Evolutionary conservation across 1,140 invertebrate species (phyloP).

Genomic region (Drosophila kurseongensis): DNA sequence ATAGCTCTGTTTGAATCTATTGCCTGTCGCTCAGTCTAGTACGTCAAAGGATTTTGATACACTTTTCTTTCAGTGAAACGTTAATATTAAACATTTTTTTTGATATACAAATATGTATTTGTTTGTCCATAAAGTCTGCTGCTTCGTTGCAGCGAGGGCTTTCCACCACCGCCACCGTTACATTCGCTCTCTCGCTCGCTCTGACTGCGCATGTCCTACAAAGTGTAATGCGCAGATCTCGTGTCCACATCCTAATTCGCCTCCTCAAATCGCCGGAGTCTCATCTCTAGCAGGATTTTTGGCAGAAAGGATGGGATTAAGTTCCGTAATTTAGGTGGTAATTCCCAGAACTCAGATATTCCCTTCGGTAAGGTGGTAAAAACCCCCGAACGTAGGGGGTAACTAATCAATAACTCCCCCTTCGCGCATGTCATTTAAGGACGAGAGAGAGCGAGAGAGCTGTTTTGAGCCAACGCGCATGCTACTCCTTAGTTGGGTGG

Average conservation of each 20-base stretch:
- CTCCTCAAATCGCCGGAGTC: not conserved
- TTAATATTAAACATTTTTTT: not conserved
- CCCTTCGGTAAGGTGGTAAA: not conserved
- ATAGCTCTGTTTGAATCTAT: too few relatives aligned
- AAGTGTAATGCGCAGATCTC: conserved; percentile 80
- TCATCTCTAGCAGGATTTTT: not conserved
- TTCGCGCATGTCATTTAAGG: conserved; percentile 37
- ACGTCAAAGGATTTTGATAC: too few relatives aligned
- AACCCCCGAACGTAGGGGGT: conserved; percentile 3
- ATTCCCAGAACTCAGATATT: not conserved
- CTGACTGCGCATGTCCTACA: conserved; percentile 71
- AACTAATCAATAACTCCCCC: conserved; percentile 41
- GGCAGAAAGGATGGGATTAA: not conserved
- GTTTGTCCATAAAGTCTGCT: conserved; percentile 51
- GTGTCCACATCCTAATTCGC: conserved; percentile 35
- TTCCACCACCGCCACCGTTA: conserved; percentile 42
- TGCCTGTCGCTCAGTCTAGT: too few relatives aligned
- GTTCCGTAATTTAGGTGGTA: not conserved
- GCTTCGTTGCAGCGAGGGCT: conserved; percentile 48
- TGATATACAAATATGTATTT: not conserved
- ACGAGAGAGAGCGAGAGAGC: conserved; percentile 18
- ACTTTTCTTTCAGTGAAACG: too few relatives aligned
- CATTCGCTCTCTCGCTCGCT: conserved; percentile 12
- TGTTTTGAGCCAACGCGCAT: conserved; percentile 47
- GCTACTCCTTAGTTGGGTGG: conserved; percentile 63